A percentile compares a stretch with the other conserved stretches of the same genome.
Evolutionary conservation across 2,888 invertebrate genomes (phyloP).

Genomic region (Automeris io): DNA sequence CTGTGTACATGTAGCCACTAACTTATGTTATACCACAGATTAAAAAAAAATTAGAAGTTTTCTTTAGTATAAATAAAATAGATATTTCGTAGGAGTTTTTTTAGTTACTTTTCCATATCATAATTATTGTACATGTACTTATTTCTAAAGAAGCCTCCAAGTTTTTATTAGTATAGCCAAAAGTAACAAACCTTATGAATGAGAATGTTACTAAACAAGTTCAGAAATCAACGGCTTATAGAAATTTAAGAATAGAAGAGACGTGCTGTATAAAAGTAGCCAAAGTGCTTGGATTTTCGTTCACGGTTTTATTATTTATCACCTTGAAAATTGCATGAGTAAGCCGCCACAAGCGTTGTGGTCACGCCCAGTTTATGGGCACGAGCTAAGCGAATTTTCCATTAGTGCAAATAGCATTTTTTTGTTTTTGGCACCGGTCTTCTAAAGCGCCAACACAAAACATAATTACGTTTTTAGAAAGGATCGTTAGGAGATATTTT

Average conservation of each 20-base stretch:
- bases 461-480: conserved; percentile 2
- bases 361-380: conserved; percentile 69
- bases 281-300: conserved; percentile 70
- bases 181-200: too few species aligned
- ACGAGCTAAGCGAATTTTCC: conserved; percentile 59
- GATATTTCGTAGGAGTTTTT: too few species aligned
- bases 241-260: conserved; percentile 54
- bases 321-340: conserved; percentile 74
- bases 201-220: too few species aligned
- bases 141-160: too few species aligned
- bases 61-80: too few species aligned
- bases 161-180: too few species aligned
- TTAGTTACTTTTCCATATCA: too few species aligned
- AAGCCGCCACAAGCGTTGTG: conserved; percentile 68
- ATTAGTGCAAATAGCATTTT: conserved; percentile 48
- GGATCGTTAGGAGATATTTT: neutral
- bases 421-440: conserved; percentile 48
- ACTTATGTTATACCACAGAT: too few species aligned
- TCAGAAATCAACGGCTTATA: conserved; percentile 2
- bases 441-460: conserved; percentile 1
- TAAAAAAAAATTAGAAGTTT: too few species aligned
- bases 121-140: too few species aligned
- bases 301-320: conserved; percentile 73
- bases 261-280: conserved; percentile 74
- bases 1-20: too few species aligned